A percentile compares a stretch with the other conserved stretches of the same genome.
Conservation (phyloP, 2,797 vertebrate genomes). For the Eurystomus glaucurus region DNA sequence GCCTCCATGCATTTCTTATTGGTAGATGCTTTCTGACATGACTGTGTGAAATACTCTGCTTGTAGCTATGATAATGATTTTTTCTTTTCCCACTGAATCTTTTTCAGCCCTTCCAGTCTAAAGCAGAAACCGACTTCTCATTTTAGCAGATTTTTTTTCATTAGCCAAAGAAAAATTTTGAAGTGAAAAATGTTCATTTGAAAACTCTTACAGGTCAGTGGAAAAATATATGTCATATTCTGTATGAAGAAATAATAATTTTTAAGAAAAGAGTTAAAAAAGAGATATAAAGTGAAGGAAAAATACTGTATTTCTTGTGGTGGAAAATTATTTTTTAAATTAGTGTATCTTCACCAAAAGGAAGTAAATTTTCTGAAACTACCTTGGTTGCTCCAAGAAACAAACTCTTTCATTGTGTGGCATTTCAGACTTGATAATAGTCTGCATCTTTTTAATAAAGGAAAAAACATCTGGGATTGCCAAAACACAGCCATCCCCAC, state of each 20-base stretch:
- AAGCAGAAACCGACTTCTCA: not conserved
- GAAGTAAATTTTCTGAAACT: not conserved
- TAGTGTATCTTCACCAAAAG: not conserved
- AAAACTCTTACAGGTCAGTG: not conserved
- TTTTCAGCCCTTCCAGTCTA: not conserved
- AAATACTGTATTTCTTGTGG: not conserved
- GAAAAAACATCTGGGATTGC: not conserved
- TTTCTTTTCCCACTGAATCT: not conserved
- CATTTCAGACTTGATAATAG: not conserved
- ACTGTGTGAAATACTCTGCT: not conserved
- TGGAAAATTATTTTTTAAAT: not conserved
- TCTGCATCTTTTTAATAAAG: not conserved
- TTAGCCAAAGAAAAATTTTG: not conserved
- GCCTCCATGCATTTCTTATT: not conserved
- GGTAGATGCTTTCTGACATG: not conserved
- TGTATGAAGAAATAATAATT: not conserved
- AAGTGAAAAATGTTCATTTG: not conserved
- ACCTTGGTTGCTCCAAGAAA: not conserved
- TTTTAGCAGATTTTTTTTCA: not conserved
- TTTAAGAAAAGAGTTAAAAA: not conserved
- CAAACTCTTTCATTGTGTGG: accelerated
- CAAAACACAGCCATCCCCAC: not conserved
- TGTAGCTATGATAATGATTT: not conserved
- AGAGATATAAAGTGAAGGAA: not conserved
- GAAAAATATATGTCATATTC: not conserved